Evolutionary conservation across 2,888 invertebrate species (phyloP), one percentile per base, ranked within the genome.

Genomic region (Campoplex nolae): DNA sequence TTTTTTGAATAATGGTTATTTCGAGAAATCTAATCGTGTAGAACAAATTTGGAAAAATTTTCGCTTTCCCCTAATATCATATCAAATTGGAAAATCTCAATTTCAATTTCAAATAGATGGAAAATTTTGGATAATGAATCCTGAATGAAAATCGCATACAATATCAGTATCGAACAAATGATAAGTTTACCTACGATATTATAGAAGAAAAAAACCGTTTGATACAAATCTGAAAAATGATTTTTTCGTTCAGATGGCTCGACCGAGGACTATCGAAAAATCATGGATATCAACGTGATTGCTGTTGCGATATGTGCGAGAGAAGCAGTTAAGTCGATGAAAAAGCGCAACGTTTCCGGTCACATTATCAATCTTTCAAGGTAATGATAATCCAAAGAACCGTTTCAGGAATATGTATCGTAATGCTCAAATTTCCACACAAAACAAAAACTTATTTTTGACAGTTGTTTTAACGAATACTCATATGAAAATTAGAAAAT

Each of bases 261-360:
- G 8, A 90, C 91, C 16, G 90, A 91, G 35, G 86, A 88, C 32
- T 91, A 89, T 86, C 89, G 89, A 54, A 84, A 89, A 48, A 84
- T 92, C 67, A 83, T 93, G 70, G 90, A 92, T 71, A 83, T 92
- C 6, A 93, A 92, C 74, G 86, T 92, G 7, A 88, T 92, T 45
- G 92, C 90, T 4, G 86, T 90, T 7, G 90, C 91, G 6, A 87
- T 91, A 35, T 92, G 92, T 81, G 90, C 91, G 13, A 89, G 91
- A 76, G 92, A 92, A 86, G 90, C 91, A 0, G 80, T 92, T 7
- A 89, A 89, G 67, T 90, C 90, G 0, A 91, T 93, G 90, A 89
- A 89, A 70, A 83, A 87, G 13, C 88, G 90, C 51, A 83, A 88
- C 7, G 88, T 86, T 48, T 86, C 87, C 67, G 80, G 80, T 28